Percentiles rank a stretch among this genome's conserved stretches.
Evolutionary conservation across 2,113 vertebrate species (phyloP).

Genomic region (Lutjanus erythropterus): DNA sequence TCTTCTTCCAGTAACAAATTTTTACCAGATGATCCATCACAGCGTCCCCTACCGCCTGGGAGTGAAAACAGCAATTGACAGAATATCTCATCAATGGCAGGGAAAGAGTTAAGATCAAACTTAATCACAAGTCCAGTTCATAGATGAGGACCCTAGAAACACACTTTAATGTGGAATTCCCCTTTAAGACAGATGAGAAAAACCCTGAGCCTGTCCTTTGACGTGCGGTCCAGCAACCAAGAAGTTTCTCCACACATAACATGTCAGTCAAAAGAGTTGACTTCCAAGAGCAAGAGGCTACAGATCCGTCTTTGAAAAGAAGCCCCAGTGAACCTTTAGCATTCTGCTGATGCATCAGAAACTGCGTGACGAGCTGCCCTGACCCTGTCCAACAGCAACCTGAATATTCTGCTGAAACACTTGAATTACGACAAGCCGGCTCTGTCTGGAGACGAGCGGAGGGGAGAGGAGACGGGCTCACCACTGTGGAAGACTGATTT

Average conservation of each 20-base stretch:
- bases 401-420: slow-evolving; percentile 59
- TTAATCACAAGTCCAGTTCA: too few relatives aligned
- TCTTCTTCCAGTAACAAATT: too few relatives aligned
- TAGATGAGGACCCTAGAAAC: too few relatives aligned
- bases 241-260: not conserved
- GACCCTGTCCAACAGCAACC: slow-evolving; percentile 54
- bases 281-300: not conserved
- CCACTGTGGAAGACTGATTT: slow-evolving; percentile 3
- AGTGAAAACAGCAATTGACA: too few relatives aligned
- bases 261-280: slow-evolving; percentile 10
- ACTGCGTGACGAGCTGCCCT: slow-evolving; percentile 16
- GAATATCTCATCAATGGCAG: too few relatives aligned
- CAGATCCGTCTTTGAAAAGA: not conserved
- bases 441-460: not conserved
- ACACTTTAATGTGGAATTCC: not conserved
- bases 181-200: not conserved
- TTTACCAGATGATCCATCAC: too few relatives aligned
- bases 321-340: not conserved
- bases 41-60: too few relatives aligned
- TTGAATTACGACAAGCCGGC: slow-evolving; percentile 15
- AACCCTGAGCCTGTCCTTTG: not conserved
- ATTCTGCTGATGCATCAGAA: slow-evolving; percentile 43
- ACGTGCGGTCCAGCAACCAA: not conserved
- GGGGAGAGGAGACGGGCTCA: not conserved
- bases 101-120: too few relatives aligned